phyloP scores from a whole-genome alignment of 1,140 invertebrate genomes.

The Pseudomyrmex gracilis region DNA sequence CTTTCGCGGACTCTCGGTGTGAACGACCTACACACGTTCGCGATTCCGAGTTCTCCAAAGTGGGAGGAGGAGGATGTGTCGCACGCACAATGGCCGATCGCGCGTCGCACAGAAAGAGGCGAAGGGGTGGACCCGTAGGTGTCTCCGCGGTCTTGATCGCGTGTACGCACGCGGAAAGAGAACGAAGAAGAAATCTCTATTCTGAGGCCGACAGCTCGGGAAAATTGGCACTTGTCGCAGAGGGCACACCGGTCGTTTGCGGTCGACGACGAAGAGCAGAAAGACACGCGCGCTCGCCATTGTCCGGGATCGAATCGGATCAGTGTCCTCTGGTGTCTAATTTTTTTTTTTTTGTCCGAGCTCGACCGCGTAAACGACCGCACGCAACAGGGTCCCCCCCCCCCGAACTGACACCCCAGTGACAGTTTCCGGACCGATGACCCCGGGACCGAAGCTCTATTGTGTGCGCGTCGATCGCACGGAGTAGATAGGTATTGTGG shows the following conservation, averaged over 20 bases:
- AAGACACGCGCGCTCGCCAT: slow-evolving; percentile 48
- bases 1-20: slow-evolving; percentile 33
- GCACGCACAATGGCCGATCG: slow-evolving; percentile 9
- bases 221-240: slow-evolving; percentile 57
- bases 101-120: slow-evolving; percentile 21
- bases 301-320: slow-evolving; percentile 41
- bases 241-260: slow-evolving; percentile 43
- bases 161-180: slow-evolving; percentile 31
- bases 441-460: slow-evolving; percentile 10
- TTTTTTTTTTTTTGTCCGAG: slow-evolving; percentile 57
- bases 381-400: slow-evolving; percentile 55
- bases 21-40: slow-evolving; percentile 41
- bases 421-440: slow-evolving; percentile 65
- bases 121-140: slow-evolving; percentile 12
- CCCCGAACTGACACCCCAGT: slow-evolving; percentile 63
- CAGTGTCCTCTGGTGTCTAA: slow-evolving; percentile 6
- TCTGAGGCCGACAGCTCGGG: background rate
- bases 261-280: slow-evolving; percentile 46
- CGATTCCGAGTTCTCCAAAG: background rate
- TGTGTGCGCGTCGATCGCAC: slow-evolving; percentile 47
- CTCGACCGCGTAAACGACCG: slow-evolving; percentile 52
- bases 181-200: slow-evolving; percentile 32
- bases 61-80: background rate
- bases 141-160: slow-evolving; percentile 31
- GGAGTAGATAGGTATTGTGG: slow-evolving; percentile 42